Evolutionary conservation across 2,797 vertebrate genomes (phyloP).

Genomic region (Poecilia velifera): DNA sequence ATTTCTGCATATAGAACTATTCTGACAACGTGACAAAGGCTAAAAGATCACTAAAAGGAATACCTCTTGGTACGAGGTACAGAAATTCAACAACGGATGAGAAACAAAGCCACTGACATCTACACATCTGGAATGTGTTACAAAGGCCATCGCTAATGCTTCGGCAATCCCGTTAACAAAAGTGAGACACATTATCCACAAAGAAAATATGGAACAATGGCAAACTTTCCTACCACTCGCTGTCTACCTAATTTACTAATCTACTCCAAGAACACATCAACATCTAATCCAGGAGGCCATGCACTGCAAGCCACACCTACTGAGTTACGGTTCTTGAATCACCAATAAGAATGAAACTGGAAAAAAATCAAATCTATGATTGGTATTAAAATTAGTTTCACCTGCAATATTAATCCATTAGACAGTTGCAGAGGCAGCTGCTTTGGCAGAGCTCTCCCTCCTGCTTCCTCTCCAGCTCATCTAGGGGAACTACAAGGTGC

Average conservation of each 20-base stretch:
- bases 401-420: not conserved
- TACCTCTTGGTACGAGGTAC: not conserved
- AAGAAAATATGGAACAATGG: not conserved
- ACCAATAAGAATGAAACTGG: not conserved
- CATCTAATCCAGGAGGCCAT: not conserved
- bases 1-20: not conserved
- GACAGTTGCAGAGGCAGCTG: not conserved
- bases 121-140: not conserved
- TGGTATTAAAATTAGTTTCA: not conserved
- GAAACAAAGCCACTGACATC: not conserved
- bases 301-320: not conserved
- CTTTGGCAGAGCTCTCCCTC: not conserved
- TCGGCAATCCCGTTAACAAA: not conserved
- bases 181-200: not conserved
- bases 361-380: not conserved
- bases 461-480: not conserved
- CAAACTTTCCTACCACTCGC: not conserved
- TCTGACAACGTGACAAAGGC: not conserved
- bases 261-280: not conserved
- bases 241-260: not conserved
- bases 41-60: not conserved
- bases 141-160: not conserved
- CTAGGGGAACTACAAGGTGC: not conserved
- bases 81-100: not conserved
- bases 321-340: not conserved